Evolutionary conservation across 64 coral and sea anemone species (phyloP).

Genomic region (Acropora yongei): DNA sequence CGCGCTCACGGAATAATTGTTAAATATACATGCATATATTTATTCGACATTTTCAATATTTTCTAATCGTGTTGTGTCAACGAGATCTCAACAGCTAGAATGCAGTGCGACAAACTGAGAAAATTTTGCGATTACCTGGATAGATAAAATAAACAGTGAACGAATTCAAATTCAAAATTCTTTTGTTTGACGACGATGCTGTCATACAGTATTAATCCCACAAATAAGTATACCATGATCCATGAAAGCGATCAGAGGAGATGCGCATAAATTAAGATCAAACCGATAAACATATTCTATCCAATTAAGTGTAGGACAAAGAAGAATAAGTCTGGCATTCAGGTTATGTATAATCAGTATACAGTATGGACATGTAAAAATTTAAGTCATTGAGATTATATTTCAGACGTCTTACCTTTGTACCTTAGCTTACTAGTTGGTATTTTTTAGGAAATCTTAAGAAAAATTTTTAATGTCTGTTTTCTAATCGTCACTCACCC

Average conservation of each 20-base stretch:
- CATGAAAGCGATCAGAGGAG: slow-evolving; percentile 1
- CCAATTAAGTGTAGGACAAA: neutral
- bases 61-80: neutral
- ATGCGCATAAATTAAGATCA: neutral
- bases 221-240: neutral
- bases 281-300: neutral
- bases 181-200: neutral
- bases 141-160: neutral
- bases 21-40: neutral
- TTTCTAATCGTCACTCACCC: neutral
- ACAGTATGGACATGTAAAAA: neutral
- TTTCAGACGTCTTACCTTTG: neutral
- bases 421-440: neutral
- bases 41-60: neutral
- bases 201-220: neutral
- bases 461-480: neutral
- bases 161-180: neutral
- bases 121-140: neutral
- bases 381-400: neutral
- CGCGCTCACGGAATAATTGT: no score
- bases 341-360: neutral
- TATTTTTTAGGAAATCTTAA: neutral
- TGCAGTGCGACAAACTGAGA: neutral
- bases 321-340: neutral
- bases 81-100: neutral